A percentile compares a stretch with the other conserved stretches of the same genome.
Conservation (phyloP, 2,113 vertebrate genomes). For the Labrus mixtus region DNA sequence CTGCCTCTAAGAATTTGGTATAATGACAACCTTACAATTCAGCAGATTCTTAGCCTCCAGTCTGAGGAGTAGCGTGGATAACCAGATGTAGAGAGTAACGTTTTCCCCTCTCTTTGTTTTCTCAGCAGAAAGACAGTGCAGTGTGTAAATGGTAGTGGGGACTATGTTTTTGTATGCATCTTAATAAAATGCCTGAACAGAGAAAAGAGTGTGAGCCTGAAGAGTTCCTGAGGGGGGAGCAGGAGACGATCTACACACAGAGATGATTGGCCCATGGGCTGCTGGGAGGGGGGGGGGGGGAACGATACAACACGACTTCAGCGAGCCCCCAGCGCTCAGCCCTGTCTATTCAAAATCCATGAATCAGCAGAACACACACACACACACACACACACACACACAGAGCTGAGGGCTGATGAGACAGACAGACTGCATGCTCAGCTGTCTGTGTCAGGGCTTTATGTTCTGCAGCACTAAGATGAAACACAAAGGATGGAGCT, state of each 20-base stretch:
- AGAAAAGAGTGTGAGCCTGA: constrained; percentile 2
- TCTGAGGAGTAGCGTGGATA: too few species aligned
- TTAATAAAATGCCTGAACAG: constrained; percentile 24
- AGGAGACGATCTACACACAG: constrained; percentile 23
- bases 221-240: constrained; percentile 30
- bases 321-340: constrained; percentile 37
- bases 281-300: constrained; percentile 37
- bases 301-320: constrained; percentile 41
- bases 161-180: constrained; percentile 28
- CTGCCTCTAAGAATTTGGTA: too few species aligned
- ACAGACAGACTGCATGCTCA: constrained; percentile 75
- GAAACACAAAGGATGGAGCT: constrained; percentile 51
- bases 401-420: constrained; percentile 50
- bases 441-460: constrained; percentile 68
- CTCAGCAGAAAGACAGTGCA: not conserved
- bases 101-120: not conserved
- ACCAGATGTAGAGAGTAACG: too few species aligned
- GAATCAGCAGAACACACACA: constrained; percentile 67
- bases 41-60: not conserved
- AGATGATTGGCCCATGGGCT: constrained; percentile 49
- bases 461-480: constrained; percentile 53
- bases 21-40: not conserved
- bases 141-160: not conserved
- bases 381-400: constrained; percentile 32
- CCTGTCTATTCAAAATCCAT: constrained; percentile 51